Conservation (phyloP, 1,140 invertebrate genomes). For the Drosophila navojoa region DNA sequence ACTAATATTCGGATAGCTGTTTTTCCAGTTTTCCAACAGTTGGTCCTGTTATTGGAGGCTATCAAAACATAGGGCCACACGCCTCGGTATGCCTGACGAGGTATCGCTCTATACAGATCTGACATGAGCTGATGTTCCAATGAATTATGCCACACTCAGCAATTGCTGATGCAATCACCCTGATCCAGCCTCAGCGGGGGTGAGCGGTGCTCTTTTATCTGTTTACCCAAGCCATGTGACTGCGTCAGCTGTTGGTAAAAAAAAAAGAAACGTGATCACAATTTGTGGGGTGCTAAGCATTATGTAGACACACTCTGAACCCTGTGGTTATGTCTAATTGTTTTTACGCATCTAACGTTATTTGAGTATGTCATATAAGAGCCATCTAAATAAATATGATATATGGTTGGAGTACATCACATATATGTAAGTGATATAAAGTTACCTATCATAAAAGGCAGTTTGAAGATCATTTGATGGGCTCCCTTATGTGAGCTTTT, state of each 20-base stretch:
- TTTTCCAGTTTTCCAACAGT: conserved; percentile 41
- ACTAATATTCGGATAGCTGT: conserved; percentile 19
- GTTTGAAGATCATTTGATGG: too few relatives aligned
- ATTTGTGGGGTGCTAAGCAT: conserved; percentile 45
- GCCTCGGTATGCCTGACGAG: neutral
- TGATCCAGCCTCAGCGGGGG: conserved; percentile 48
- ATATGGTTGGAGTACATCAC: neutral
- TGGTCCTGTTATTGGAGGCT: conserved; percentile 23
- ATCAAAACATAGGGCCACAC: conserved; percentile 1
- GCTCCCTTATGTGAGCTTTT: too few relatives aligned
- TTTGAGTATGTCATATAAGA: conserved; percentile 16
- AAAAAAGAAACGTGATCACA: conserved; percentile 10
- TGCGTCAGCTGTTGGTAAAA: conserved; percentile 58
- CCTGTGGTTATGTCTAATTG: conserved; percentile 55
- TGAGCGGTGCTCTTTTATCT: conserved; percentile 28
- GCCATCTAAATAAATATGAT: conserved; percentile 30
- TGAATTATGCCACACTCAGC: conserved; percentile 70
- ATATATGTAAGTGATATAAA: neutral
- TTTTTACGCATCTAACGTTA: conserved; percentile 29
- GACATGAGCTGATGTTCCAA: conserved; percentile 48
- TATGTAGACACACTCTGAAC: conserved; percentile 24
- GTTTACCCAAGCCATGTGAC: conserved; percentile 19
- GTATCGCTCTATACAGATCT: conserved; percentile 21
- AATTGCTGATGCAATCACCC: conserved; percentile 62
- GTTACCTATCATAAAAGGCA: conserved; percentile 5